Evolutionary conservation across 2,113 vertebrate species (phyloP).

Genomic region (Rhea americana): DNA sequence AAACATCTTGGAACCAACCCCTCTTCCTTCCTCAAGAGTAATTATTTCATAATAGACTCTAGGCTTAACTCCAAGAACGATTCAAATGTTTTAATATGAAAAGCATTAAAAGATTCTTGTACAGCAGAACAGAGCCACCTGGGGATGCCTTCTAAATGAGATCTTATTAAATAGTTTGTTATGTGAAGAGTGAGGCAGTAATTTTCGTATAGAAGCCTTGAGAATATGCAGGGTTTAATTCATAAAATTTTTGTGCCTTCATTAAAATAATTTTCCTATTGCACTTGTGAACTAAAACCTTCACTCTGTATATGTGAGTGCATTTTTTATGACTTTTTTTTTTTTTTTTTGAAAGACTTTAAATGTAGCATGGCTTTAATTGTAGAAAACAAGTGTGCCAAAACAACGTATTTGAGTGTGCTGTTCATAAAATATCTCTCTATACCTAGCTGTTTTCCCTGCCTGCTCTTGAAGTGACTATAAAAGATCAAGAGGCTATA

Average conservation of each 20-base stretch:
- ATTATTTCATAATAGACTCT: slow-evolving; percentile 3
- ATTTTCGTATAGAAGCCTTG: background rate
- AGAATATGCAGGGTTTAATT: background rate
- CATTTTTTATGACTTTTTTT: background rate
- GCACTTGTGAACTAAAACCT: background rate
- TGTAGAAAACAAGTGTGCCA: background rate
- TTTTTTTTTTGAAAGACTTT: background rate
- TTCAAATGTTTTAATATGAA: slow-evolving; percentile 37
- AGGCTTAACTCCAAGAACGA: background rate
- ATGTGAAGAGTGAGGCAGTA: background rate
- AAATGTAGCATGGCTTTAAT: background rate
- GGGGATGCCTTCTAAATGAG: background rate
- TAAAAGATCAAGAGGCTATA: slow-evolving; percentile 17
- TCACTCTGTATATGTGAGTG: background rate
- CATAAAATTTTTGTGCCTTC: background rate
- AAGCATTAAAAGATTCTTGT: slow-evolving; percentile 15
- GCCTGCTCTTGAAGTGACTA: slow-evolving; percentile 58
- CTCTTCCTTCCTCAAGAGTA: background rate
- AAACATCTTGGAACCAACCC: background rate
- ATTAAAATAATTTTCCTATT: background rate
- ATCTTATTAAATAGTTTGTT: slow-evolving; percentile 8
- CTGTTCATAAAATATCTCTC: background rate
- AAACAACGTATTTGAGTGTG: slow-evolving; percentile 8
- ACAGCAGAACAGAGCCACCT: background rate
- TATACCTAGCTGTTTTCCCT: slow-evolving; percentile 42